phyloP scores from a whole-genome alignment of 2,113 vertebrate species.

The Ctenomys sociabilis region DNA sequence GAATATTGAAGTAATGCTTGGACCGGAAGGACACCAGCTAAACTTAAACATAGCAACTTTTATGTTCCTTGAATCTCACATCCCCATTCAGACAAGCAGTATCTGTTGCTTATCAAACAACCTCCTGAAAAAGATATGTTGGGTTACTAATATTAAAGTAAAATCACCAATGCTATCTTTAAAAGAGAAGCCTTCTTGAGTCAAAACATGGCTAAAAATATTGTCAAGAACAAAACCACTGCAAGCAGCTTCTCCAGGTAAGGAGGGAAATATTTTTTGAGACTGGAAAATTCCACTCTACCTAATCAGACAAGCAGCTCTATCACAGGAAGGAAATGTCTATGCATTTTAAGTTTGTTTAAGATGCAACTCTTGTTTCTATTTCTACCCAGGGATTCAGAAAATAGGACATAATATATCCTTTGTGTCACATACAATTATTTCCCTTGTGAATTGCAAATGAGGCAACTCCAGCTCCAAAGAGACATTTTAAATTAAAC shows the following conservation, averaged over 20 bases:
- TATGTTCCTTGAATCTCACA: background rate
- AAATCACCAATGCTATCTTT: background rate
- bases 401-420: constrained; percentile 66
- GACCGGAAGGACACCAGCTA: background rate
- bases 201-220: background rate
- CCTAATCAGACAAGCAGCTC: background rate
- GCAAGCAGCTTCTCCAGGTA: background rate
- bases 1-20: background rate
- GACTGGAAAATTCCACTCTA: background rate
- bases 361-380: constrained; percentile 20
- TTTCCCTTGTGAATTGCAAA: constrained; percentile 61
- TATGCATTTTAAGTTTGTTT: constrained; percentile 21
- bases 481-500: constrained; percentile 60
- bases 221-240: background rate
- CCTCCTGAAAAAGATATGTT: background rate
- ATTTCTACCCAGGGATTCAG: constrained; percentile 46
- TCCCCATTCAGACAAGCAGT: background rate
- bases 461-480: constrained; percentile 20
- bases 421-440: constrained; percentile 49
- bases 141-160: constrained; percentile 21
- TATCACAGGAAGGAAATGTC: background rate
- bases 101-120: background rate
- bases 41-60: background rate
- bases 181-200: background rate
- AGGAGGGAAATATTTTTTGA: background rate